Conservation (phyloP, 2,797 vertebrate genomes). For the Mus spretus region DNA sequence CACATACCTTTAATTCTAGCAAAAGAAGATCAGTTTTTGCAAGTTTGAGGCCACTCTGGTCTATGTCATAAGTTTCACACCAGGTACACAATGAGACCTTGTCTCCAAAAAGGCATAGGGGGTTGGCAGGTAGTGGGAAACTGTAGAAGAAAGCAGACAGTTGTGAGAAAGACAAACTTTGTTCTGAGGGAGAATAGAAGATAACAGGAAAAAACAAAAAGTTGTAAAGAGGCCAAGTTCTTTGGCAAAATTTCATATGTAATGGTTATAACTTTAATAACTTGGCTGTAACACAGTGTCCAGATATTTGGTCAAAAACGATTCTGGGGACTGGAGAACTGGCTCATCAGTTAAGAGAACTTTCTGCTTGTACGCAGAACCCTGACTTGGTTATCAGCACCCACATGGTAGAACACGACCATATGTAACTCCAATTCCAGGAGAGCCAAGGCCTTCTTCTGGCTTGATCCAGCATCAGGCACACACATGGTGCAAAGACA, state of each 20-base stretch:
- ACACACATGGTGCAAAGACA: not conserved
- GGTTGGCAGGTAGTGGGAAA: not conserved
- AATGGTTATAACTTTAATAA: not conserved
- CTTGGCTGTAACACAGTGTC: not conserved
- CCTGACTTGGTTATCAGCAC: not conserved
- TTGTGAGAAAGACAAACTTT: not conserved
- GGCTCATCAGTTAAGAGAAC: not conserved
- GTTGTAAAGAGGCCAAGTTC: not conserved
- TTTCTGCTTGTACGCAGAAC: not conserved
- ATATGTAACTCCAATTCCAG: not conserved
- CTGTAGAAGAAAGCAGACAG: not conserved
- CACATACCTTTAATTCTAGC: not conserved
- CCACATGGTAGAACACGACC: not conserved
- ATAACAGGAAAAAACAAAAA: not conserved
- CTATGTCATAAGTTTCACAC: not conserved
- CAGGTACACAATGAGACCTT: not conserved
- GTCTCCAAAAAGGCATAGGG: not conserved
- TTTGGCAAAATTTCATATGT: not conserved
- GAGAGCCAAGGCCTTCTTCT: not conserved
- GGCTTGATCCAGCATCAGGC: not conserved
- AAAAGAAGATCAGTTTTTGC: not conserved
- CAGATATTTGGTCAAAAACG: not conserved
- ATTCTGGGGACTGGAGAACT: not conserved
- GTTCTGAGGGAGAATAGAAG: not conserved
- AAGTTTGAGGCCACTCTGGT: not conserved